Evolutionary conservation across 1,140 invertebrate species (phyloP).

Genomic region (Drosophila micromelanica): DNA sequence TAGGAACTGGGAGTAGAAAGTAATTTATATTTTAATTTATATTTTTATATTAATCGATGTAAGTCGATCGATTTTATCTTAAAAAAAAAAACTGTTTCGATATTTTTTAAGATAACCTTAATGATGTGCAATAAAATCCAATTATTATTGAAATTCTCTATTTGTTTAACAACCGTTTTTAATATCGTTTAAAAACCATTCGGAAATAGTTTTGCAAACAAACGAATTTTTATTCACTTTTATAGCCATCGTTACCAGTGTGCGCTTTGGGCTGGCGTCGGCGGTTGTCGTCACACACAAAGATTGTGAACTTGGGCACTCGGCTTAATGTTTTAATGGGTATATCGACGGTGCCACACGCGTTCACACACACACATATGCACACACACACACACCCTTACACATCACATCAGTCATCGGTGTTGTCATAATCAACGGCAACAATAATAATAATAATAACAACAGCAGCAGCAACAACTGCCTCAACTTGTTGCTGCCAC

Average conservation of each 20-base stretch:
- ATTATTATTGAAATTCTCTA: too few relatives aligned
- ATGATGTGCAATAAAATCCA: too few relatives aligned
- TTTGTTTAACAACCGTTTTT: too few relatives aligned
- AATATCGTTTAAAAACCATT: too few relatives aligned
- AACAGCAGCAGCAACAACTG: slow-evolving; percentile 32
- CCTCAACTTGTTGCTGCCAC: slow-evolving; percentile 57
- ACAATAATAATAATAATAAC: slow-evolving; percentile 32
- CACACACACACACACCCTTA: slow-evolving; percentile 2
- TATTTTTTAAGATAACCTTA: too few relatives aligned
- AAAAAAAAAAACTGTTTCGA: too few relatives aligned
- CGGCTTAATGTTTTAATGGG: slow-evolving; percentile 54
- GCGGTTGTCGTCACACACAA: slow-evolving; percentile 29
- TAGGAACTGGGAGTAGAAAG: too few relatives aligned
- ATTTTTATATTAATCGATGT: too few relatives aligned
- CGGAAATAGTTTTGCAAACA: neutral
- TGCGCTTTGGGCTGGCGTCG: slow-evolving; percentile 21
- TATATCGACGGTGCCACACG: slow-evolving; percentile 50
- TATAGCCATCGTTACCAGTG: slow-evolving; percentile 15
- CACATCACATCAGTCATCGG: slow-evolving; percentile 50
- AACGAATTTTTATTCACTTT: neutral
- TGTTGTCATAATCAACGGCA: slow-evolving; percentile 71
- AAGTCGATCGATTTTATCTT: too few relatives aligned
- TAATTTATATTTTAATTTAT: too few relatives aligned
- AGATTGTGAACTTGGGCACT: slow-evolving; percentile 59
- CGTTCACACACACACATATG: slow-evolving; percentile 8